A percentile compares a stretch with the other conserved stretches of the same genome.
phyloP scores from a whole-genome alignment of 2,113 vertebrate species.

The Megaceryle torquata region DNA sequence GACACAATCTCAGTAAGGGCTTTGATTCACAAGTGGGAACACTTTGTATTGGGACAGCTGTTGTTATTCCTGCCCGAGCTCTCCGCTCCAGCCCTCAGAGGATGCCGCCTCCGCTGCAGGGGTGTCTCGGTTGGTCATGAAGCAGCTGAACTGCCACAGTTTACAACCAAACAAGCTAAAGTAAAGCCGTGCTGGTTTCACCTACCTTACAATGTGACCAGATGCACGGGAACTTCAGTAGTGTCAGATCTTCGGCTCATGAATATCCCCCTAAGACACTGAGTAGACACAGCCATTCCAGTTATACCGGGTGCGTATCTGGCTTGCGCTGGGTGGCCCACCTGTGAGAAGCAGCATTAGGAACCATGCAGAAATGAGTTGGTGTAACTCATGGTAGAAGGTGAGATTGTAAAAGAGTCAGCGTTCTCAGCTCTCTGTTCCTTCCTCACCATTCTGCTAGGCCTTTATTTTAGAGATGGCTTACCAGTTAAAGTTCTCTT shows the following conservation, averaged over 20 bases:
- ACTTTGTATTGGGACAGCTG: slow-evolving; percentile 5
- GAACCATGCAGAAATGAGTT: neutral
- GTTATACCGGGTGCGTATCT: neutral
- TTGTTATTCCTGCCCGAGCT: neutral
- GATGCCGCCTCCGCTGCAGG: neutral
- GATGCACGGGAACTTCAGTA: neutral
- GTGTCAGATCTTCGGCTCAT: neutral
- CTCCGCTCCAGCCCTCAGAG: neutral
- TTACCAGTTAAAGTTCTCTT: neutral
- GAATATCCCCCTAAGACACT: neutral
- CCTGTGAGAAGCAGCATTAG: neutral
- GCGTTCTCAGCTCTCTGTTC: neutral
- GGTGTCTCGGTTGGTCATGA: neutral
- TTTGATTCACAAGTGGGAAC: slow-evolving; percentile 46
- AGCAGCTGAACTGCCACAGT: neutral
- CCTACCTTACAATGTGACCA: neutral
- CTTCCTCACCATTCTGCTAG: neutral
- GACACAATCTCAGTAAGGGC: neutral
- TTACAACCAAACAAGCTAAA: neutral
- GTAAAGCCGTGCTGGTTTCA: neutral
- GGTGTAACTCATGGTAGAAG: neutral
- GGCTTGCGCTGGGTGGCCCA: neutral
- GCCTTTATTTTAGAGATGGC: neutral
- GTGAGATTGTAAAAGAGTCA: neutral
- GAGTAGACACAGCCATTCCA: neutral